phyloP scores from a whole-genome alignment of 2,113 vertebrate genomes.

The Hymenochirus boettgeri region DNA sequence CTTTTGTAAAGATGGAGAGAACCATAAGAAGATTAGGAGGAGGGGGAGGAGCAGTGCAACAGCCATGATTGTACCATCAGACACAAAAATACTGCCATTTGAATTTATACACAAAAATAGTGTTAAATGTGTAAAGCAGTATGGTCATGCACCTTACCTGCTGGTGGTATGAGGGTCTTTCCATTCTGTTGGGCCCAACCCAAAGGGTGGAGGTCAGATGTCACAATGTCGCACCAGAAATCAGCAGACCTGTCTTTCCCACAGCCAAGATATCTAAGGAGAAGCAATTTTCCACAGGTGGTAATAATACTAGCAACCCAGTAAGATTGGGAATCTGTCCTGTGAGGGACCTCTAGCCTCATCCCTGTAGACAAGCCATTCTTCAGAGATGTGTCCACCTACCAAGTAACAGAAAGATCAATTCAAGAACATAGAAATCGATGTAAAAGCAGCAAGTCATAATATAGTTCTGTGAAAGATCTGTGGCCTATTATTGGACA shows the following conservation, averaged over 20 bases:
- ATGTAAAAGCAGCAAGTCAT: too few relatives aligned
- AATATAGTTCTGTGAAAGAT: background rate
- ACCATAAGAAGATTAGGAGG: too few relatives aligned
- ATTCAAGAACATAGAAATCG: too few relatives aligned
- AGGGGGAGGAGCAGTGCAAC: too few relatives aligned
- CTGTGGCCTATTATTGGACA: too few relatives aligned
- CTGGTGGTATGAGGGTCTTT: conserved; percentile 82
- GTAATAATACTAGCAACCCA: conserved; percentile 95
- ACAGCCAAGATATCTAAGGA: conserved; percentile 89
- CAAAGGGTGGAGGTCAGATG: conserved; percentile 84
- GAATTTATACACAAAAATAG: too few relatives aligned
- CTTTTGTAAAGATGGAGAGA: too few relatives aligned
- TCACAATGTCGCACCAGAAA: conserved; percentile 95
- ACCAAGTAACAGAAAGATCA: background rate
- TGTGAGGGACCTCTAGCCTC: conserved; percentile 88
- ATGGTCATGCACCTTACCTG: conserved; percentile 66
- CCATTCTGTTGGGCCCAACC: conserved; percentile 91
- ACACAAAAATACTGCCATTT: too few relatives aligned
- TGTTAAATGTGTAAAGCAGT: background rate
- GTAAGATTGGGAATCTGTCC: conserved; percentile 78
- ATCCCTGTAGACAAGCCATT: conserved; percentile 93
- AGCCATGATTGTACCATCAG: too few relatives aligned
- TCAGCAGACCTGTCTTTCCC: conserved; percentile 90
- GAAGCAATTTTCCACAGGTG: conserved; percentile 89
- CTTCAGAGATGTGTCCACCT: conserved; percentile 93